Evolutionary conservation across 2,113 vertebrate genomes (phyloP).

Genomic region (Tauraco erythrolophus): DNA sequence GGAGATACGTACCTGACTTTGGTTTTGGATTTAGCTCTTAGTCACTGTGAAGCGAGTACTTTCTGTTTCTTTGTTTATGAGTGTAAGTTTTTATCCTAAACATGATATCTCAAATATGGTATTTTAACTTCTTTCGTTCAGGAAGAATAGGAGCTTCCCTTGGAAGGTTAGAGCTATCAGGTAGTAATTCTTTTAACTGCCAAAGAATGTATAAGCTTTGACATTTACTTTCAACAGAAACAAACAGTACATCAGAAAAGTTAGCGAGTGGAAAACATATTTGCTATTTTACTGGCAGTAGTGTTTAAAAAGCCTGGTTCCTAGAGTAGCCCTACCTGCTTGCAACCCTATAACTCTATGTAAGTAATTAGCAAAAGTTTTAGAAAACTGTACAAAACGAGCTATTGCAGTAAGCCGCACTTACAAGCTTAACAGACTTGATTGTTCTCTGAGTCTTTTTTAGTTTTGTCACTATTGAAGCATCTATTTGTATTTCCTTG

Average conservation of each 20-base stretch:
- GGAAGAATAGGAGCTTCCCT: background rate
- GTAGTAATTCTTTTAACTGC: background rate
- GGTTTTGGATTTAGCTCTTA: background rate
- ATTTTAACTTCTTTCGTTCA: background rate
- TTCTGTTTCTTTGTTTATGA: background rate
- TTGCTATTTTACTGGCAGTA: background rate
- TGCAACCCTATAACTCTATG: background rate
- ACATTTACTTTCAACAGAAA: background rate
- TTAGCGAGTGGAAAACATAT: background rate
- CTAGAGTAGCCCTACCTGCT: background rate
- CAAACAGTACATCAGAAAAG: background rate
- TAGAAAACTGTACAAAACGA: background rate
- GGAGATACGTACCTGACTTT: background rate
- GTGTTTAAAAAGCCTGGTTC: background rate
- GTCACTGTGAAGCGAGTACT: background rate
- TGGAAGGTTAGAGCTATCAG: background rate
- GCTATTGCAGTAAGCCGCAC: accelerated
- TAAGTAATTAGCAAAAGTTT: background rate
- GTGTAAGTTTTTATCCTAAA: background rate
- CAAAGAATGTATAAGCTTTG: background rate
- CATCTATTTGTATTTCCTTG: background rate
- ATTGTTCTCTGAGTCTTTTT: background rate
- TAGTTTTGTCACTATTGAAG: background rate
- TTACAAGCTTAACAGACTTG: background rate
- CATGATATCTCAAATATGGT: too few species aligned